phyloP scores from a whole-genome alignment of 2,888 invertebrate species.

The Synanthedon formicaeformis region DNA sequence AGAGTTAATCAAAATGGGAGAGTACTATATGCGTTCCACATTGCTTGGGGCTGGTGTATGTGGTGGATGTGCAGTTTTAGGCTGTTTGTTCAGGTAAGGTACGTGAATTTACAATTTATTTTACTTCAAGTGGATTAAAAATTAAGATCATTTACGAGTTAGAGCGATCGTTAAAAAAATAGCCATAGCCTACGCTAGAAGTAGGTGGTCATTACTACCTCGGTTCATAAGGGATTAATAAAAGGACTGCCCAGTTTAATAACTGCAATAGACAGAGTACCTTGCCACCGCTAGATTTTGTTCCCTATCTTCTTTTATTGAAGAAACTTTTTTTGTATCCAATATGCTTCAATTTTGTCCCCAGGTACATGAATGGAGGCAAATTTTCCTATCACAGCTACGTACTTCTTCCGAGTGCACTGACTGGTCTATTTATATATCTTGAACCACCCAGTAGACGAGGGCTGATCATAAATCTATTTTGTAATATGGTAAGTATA shows the following conservation, averaged over 20 bases:
- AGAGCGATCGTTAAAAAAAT: too few relatives aligned
- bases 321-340: slow-evolving; percentile 1
- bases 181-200: too few relatives aligned
- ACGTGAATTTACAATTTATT: slow-evolving; percentile 10
- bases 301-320: too few relatives aligned
- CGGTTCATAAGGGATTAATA: too few relatives aligned
- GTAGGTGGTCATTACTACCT: too few relatives aligned
- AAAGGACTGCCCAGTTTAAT: too few relatives aligned
- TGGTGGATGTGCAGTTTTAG: slow-evolving; percentile 26
- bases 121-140: too few relatives aligned
- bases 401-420: slow-evolving; percentile 34
- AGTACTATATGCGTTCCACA: slow-evolving; percentile 51
- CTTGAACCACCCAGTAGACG: slow-evolving; percentile 55
- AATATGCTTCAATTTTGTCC: slow-evolving; percentile 7
- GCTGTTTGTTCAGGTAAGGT: slow-evolving; percentile 60
- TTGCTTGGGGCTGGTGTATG: slow-evolving; percentile 44
- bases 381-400: slow-evolving; percentile 37
- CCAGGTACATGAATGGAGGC: slow-evolving; percentile 37
- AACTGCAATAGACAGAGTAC: too few relatives aligned
- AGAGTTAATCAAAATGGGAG: slow-evolving; percentile 46
- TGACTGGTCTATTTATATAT: slow-evolving; percentile 47
- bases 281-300: too few relatives aligned
- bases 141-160: too few relatives aligned
- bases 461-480: slow-evolving; percentile 51
- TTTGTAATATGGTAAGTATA: slow-evolving; percentile 49